Evolutionary conservation across 1,140 invertebrate species (phyloP), one percentile per base, ranked within the genome.

Genomic region (Diachasmimorpha longicaudata): DNA sequence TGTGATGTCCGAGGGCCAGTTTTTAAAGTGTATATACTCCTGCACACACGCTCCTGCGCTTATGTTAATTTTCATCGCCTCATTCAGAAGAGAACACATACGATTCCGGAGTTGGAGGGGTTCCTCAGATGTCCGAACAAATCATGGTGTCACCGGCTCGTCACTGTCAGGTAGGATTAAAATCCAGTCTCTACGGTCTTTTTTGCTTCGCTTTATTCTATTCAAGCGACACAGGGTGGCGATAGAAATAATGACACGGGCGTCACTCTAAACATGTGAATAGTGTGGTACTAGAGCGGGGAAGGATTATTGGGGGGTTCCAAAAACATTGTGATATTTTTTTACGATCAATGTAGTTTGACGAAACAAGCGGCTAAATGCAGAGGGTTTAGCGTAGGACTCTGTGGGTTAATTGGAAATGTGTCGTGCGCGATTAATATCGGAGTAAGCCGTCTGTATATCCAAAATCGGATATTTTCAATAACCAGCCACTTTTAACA

Each of bases 121-220:
- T 77, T 69, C 75, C 48, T 76, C 70, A 76, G 58, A 55, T 63
- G 81, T 81, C 80, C 79, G 76, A 66, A 44, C 78, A 80, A 77
- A 82, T 84, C 81, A 82, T 79, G 75, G 81, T 78, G 83, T 84
- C 83, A 82, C 81, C 82, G 71, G 78, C 82, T 82, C 82, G 81
- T 83, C 83, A 84, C 80, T 82, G 83, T 84, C 83, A 83, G 42
- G 37, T 31, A 48, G 79, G 83, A 82, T 83, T 84, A 81, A 82
- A 83, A 81, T 82, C 78, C 82, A 79, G 80, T 79, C 79, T 79
- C 73, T 74, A 63, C 55, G 37, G 6, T 39, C 44, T 3, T 42
- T 63, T 42, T 42, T 70, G 25, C 52, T 5, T 42, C 21, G 39
- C 58, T 39, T 23, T 21, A 80, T 82, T 82, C 79, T 74, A 70